A percentile compares a stretch with the other conserved stretches of the same genome.
phyloP scores from a whole-genome alignment of 1,140 invertebrate genomes.

The Drosophila hydei region DNA sequence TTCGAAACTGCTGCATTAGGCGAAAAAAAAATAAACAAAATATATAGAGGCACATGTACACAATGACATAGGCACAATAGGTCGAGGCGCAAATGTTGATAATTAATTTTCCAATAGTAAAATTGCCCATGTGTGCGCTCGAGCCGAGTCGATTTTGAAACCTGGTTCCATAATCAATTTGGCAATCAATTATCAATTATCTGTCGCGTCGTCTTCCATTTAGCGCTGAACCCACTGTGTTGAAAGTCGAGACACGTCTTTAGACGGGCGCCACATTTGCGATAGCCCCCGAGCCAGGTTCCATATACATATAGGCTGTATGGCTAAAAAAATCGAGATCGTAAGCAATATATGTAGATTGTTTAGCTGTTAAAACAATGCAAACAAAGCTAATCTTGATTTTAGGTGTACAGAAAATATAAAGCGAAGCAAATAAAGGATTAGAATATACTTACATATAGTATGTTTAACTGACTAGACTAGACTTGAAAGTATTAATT shows the following conservation, averaged over 20 bases:
- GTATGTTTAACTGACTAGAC: too few relatives aligned
- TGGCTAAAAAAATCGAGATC: too few relatives aligned
- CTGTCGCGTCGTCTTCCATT: slow-evolving; percentile 31
- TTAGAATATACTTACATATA: too few relatives aligned
- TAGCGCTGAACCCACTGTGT: neutral
- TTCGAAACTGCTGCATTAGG: slow-evolving; percentile 29
- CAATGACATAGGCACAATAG: slow-evolving; percentile 21
- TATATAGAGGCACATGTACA: neutral
- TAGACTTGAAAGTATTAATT: too few relatives aligned
- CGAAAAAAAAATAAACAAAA: slow-evolving; percentile 10
- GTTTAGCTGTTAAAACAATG: too few relatives aligned
- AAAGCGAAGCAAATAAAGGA: too few relatives aligned
- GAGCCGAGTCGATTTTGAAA: slow-evolving; percentile 9
- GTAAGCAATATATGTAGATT: neutral
- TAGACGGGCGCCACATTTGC: slow-evolving; percentile 1
- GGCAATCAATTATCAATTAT: slow-evolving; percentile 31
- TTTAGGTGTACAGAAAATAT: too few relatives aligned
- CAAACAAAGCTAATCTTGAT: too few relatives aligned
- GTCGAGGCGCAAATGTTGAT: slow-evolving; percentile 27
- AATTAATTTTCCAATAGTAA: slow-evolving; percentile 29
- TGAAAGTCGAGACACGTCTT: slow-evolving; percentile 9
- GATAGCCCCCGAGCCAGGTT: neutral
- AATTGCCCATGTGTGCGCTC: neutral
- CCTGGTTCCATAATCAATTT: slow-evolving; percentile 26
- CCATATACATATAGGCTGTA: neutral